Conservation (phyloP, 2,888 invertebrate species). For the Silvanus unidentatus region DNA sequence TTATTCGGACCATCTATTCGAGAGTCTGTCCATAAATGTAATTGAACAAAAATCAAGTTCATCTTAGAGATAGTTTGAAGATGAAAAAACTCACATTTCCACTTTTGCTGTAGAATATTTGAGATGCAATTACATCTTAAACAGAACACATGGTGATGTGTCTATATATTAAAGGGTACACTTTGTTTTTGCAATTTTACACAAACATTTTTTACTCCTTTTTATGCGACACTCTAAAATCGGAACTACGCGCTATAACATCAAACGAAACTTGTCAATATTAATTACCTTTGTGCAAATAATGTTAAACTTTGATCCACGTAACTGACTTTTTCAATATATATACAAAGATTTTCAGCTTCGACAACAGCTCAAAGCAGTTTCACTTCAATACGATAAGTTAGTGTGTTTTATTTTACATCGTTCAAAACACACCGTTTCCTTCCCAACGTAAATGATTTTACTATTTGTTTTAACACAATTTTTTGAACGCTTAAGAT, state of each 20-base stretch:
- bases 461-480: slow-evolving; percentile 15
- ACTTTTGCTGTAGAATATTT: too few species aligned
- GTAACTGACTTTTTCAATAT: slow-evolving; percentile 13
- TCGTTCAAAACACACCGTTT: slow-evolving; percentile 13
- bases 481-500: slow-evolving; percentile 7
- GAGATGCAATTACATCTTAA: too few species aligned
- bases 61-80: too few species aligned
- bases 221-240: slow-evolving; percentile 18
- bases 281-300: slow-evolving; percentile 23
- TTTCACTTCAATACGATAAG: slow-evolving; percentile 5
- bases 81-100: too few species aligned
- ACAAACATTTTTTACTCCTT: slow-evolving; percentile 18
- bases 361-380: slow-evolving; percentile 13
- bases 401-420: slow-evolving; percentile 10
- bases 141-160: too few species aligned
- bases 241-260: slow-evolving; percentile 16
- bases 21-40: slow-evolving; percentile 1
- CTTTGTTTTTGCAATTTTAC: too few species aligned
- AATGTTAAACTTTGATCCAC: slow-evolving; percentile 21
- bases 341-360: slow-evolving; percentile 13
- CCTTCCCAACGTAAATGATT: slow-evolving; percentile 11
- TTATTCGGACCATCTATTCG: slow-evolving; percentile 2
- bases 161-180: too few species aligned
- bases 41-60: slow-evolving; percentile 1
- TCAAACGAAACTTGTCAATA: slow-evolving; percentile 26